A percentile compares a stretch with the other conserved stretches of the same genome.
Evolutionary conservation across 2,797 vertebrate genomes (phyloP).

Genomic region (Pteronotus mesoamericanus): DNA sequence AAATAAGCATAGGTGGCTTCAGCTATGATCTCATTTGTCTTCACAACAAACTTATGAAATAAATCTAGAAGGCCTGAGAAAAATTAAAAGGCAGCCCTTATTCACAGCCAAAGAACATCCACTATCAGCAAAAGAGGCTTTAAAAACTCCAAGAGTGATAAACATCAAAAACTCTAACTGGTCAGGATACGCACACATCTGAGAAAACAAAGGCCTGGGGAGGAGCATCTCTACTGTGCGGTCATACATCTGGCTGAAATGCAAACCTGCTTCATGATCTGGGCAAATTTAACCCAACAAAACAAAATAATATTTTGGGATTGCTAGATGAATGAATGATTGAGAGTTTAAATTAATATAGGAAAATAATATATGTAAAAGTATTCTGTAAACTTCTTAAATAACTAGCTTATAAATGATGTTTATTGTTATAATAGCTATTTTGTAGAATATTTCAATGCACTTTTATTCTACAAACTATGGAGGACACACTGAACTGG

Average conservation of each 20-base stretch:
- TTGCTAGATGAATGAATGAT: background rate
- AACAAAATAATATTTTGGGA: background rate
- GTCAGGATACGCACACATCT: background rate
- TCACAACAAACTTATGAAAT: background rate
- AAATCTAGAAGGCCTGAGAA: background rate
- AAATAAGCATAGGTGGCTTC: background rate
- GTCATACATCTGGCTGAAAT: background rate
- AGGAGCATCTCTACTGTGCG: background rate
- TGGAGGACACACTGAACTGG: background rate
- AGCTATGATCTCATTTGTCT: background rate
- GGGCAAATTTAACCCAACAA: background rate
- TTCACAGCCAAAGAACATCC: background rate
- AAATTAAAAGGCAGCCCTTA: background rate
- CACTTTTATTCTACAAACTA: background rate
- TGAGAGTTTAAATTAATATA: background rate
- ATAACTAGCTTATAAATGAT: background rate
- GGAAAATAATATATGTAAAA: background rate
- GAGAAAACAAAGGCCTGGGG: fast-evolving
- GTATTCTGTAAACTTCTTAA: background rate
- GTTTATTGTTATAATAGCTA: background rate
- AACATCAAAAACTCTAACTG: background rate
- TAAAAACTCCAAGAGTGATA: background rate
- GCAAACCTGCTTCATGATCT: background rate
- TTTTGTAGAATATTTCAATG: background rate
- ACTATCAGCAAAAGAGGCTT: background rate